Evolutionary conservation across 37 sponge, comb jelly and placozoan genomes (phyloP).

Genomic region (Beroe ovata): DNA sequence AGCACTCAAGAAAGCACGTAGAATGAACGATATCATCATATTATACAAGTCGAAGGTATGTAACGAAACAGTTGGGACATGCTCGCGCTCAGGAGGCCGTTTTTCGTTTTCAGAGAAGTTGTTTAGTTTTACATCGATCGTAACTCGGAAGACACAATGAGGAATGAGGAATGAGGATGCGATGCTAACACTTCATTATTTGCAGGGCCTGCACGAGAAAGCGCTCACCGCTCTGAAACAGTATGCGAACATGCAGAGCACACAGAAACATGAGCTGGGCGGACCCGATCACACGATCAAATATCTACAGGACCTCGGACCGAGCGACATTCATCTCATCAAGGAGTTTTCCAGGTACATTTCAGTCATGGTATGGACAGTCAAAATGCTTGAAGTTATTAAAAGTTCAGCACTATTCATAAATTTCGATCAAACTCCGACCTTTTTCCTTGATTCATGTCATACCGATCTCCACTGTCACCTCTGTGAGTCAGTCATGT

Average conservation of each 20-base stretch:
- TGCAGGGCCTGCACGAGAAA: slow-evolving; percentile 54
- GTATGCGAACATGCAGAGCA: slow-evolving; percentile 48
- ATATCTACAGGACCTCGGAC: slow-evolving; percentile 44
- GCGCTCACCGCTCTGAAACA: slow-evolving; percentile 33
- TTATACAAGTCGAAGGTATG: slow-evolving; percentile 56
- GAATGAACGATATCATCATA: slow-evolving; percentile 43
- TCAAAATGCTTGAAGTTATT: too few species aligned
- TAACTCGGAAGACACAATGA: too few species aligned
- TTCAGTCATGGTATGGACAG: neutral
- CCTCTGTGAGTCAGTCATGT: neutral
- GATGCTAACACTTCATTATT: too few species aligned
- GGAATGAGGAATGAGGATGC: too few species aligned
- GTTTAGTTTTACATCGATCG: too few species aligned
- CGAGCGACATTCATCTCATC: slow-evolving; percentile 17
- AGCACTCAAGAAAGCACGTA: neutral
- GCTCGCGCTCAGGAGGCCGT: too few species aligned
- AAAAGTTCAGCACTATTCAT: too few species aligned
- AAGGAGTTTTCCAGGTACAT: slow-evolving; percentile 34
- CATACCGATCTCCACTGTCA: neutral
- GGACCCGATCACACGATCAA: slow-evolving; percentile 55
- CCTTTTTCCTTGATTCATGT: neutral
- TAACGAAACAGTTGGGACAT: too few species aligned
- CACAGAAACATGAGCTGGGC: slow-evolving; percentile 60
- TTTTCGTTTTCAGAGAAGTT: too few species aligned
- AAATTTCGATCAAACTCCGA: too few species aligned